Conservation (phyloP, 2,113 vertebrate genomes). For the Etia nguti region DNA sequence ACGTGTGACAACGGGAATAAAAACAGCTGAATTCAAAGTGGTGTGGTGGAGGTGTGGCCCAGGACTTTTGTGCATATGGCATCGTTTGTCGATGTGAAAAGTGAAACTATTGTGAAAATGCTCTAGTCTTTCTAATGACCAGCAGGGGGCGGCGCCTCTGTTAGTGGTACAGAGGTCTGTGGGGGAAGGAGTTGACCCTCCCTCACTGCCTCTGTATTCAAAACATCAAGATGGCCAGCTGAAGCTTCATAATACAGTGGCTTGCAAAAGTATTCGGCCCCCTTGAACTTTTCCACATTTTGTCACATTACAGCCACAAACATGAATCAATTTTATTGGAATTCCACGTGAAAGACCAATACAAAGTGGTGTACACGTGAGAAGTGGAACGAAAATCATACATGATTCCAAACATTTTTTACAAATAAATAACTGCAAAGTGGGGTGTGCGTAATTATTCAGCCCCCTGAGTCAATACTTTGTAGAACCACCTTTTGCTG, state of each 20-base stretch:
- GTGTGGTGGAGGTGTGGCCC: fast-evolving
- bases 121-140: background rate
- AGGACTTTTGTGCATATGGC: background rate
- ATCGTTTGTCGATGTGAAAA: background rate
- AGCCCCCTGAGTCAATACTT: too few relatives aligned
- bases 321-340: too few relatives aligned
- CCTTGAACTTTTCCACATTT: too few relatives aligned
- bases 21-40: fast-evolving
- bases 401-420: too few relatives aligned
- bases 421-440: too few relatives aligned
- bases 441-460: too few relatives aligned
- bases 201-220: fast-evolving
- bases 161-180: background rate
- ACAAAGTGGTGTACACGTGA: too few relatives aligned
- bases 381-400: too few relatives aligned
- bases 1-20: background rate
- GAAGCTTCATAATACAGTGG: background rate
- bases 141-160: background rate
- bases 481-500: too few relatives aligned
- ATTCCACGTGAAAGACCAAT: too few relatives aligned
- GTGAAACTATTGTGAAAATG: fast-evolving
- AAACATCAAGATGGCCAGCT: background rate
- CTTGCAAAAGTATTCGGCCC: too few relatives aligned
- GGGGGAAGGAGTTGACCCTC: background rate
- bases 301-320: too few relatives aligned